Percentiles rank a stretch among this genome's conserved stretches.
phyloP scores from a whole-genome alignment of 2,113 vertebrate genomes.

The Pogonocichla stellata region DNA sequence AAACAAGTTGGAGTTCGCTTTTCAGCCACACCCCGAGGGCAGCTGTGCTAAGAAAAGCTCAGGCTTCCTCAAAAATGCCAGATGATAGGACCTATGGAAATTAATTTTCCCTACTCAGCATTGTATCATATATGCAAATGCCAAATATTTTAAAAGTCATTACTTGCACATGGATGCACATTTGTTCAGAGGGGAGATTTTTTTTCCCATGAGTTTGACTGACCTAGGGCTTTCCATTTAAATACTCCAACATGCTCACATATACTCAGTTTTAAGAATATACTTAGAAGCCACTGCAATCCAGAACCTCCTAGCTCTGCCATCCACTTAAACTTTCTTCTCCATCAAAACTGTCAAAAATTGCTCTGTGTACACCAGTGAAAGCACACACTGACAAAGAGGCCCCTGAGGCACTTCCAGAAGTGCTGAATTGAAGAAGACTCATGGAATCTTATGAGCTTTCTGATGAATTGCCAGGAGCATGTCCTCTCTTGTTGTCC shows the following conservation, averaged over 20 bases:
- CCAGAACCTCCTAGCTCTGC: background rate
- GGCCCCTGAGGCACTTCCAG: background rate
- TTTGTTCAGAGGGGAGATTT: background rate
- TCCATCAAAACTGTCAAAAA: background rate
- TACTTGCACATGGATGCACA: background rate
- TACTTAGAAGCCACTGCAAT: background rate
- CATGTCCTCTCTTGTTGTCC: background rate
- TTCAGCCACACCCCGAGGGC: background rate
- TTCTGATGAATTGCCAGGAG: slow-evolving; percentile 14
- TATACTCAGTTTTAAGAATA: background rate
- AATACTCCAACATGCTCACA: background rate
- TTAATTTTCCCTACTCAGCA: background rate
- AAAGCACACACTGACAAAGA: background rate
- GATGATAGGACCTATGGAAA: background rate
- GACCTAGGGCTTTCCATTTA: background rate
- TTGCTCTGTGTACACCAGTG: background rate
- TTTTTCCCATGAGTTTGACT: background rate
- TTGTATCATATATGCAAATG: background rate
- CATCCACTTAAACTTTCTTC: background rate
- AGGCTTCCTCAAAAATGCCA: background rate
- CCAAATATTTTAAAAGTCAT: background rate
- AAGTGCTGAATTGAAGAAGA: background rate
- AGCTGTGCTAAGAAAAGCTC: background rate
- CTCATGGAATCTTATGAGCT: background rate
- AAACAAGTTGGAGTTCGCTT: background rate